phyloP scores from a whole-genome alignment of 2,113 vertebrate species.

The Columba livia region DNA sequence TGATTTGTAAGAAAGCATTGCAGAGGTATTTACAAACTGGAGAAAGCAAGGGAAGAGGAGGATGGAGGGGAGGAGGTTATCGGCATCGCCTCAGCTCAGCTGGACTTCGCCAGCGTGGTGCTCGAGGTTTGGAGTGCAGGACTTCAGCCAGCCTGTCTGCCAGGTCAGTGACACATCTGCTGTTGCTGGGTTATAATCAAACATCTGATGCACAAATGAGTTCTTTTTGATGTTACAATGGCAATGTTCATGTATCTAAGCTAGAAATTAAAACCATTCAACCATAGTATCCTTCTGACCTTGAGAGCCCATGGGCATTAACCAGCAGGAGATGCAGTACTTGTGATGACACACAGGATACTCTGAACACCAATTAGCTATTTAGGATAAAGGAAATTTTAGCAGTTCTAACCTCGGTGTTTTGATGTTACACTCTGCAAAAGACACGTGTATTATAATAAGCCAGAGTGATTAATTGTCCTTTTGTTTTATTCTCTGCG shows the following conservation, averaged over 20 bases:
- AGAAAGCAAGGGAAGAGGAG: not conserved
- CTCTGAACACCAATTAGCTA: slow-evolving; percentile 15
- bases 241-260: slow-evolving; percentile 7
- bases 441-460: not conserved
- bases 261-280: slow-evolving; percentile 51
- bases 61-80: not conserved
- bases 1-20: not conserved
- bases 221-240: slow-evolving; percentile 36
- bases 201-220: slow-evolving; percentile 34
- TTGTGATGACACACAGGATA: not conserved
- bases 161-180: not conserved
- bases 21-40: not conserved
- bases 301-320: slow-evolving; percentile 3
- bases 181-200: slow-evolving; percentile 12
- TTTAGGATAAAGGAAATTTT: slow-evolving; percentile 12
- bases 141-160: not conserved
- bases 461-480: not conserved
- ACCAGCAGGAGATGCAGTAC: not conserved
- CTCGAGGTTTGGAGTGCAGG: not conserved
- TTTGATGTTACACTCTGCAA: not conserved
- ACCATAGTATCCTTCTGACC: not conserved
- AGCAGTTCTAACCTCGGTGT: not conserved
- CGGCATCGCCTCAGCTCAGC: not conserved
- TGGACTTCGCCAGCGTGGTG: not conserved
- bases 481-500: not conserved